Base-by-base conservation (phyloP, 2,797 vertebrate genomes). In the Prunella strophiata region DNA sequence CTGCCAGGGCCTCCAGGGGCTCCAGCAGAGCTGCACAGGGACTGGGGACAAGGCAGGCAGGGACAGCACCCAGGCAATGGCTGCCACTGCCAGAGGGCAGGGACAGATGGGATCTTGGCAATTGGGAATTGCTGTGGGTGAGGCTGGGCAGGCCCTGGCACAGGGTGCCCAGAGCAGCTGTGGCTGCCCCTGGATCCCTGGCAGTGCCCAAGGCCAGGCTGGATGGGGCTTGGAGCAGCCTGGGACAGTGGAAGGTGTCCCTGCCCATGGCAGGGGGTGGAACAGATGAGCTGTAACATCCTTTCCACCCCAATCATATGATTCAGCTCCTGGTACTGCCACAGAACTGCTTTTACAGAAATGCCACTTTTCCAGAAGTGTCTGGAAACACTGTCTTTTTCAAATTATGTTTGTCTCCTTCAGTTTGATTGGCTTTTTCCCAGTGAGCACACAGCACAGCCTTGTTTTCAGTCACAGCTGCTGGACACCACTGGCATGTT, bases 161-260 rank as follows among this genome's bases (percentile, higher is more conserved):
- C 36, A 63, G 84, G 26, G 9, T 78, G 22, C 4, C 22, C 67
- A 65, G 59, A 73, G 61, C 17, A 65, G 43, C 52, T 73, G 76
- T 10, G 59, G 59, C 68, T 88, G 67, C 2, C 34, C 40, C 76
- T 72, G 58, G 5, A 61, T 61, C 70, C 40, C 61, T 74, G 48
- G 15, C 0, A 75, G 70, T 40, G 52, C 1, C 47, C 29, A 2
- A 22, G 68, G 51, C 22, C 59, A 73, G n/a, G 19, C 0, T 72
- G 67, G 52, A 52, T 0, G 0, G 25, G 25, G 10, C 12, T 67
- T 26, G 52, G 52, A 48, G 34, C 25, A 22, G 0, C 21, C 6
- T 67, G 54, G 54, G 25, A 2, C 0, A 9, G 6, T 48, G 55
- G 48, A 0, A 74, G 6, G 3, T 36, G 34, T 61, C 15, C 62